Evolutionary conservation across 2,113 vertebrate genomes (phyloP).

Genomic region (Chamaetylas fuelleborni): DNA sequence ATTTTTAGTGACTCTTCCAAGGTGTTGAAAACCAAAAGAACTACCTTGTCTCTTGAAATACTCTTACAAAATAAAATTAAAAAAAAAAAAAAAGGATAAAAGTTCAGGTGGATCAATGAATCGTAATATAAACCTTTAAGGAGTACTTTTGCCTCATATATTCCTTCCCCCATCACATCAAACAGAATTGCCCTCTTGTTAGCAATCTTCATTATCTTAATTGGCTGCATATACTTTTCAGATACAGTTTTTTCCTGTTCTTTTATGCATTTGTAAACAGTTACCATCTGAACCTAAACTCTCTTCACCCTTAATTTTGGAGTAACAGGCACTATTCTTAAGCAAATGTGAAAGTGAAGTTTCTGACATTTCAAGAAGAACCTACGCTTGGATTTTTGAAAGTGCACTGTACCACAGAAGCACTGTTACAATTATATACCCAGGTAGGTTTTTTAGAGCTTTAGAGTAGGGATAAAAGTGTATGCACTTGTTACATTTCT

Average conservation of each 20-base stretch:
- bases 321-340: neutral
- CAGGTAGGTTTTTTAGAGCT: neutral
- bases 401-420: neutral
- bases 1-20: neutral
- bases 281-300: neutral
- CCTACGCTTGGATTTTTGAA: neutral
- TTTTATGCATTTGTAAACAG: neutral
- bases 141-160: neutral
- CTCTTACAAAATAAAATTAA: neutral
- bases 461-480: neutral
- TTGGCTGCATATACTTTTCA: neutral
- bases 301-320: neutral
- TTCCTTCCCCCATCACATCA: neutral
- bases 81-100: neutral
- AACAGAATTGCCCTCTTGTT: rapidly evolving
- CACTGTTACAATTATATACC: neutral
- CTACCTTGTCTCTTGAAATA: neutral
- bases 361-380: neutral
- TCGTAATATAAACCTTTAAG: neutral
- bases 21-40: neutral
- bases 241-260: neutral
- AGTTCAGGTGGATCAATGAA: neutral
- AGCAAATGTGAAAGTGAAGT: neutral
- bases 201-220: neutral
- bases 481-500: neutral